A percentile compares a stretch with the other conserved stretches of the same genome.
These are phyloP conservation scores for Sitobion miscanthi DNA, from an alignment of 1,140 invertebrate genomes.

Conservation along the genomic window DNA sequence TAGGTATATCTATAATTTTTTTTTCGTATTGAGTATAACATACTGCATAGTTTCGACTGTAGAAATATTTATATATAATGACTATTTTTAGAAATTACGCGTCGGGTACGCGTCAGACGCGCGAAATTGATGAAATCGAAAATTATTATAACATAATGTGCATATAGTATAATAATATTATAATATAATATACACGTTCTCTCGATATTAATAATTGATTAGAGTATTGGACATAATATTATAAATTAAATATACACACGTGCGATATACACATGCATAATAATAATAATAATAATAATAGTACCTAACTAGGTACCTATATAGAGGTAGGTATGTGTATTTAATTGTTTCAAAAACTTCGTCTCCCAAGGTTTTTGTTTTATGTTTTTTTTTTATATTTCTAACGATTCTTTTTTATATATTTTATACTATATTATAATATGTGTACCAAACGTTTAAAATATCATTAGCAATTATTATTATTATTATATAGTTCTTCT, in stretches of 20 bases:
- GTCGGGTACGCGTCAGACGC: not conserved
- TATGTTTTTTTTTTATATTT: not conserved
- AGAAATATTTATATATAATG: not conserved
- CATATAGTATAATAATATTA: not conserved
- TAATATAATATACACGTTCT: not conserved
- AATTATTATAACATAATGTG: not conserved
- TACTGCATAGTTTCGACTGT: not conserved
- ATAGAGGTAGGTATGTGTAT: no score
- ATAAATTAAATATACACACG: not conserved
- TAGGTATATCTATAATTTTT: not conserved
- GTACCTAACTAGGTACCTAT: no score
- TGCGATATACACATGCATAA: not conserved
- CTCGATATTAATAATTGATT: not conserved
- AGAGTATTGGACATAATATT: not conserved
- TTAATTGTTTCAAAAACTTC: not conserved
- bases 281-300: not conserved
- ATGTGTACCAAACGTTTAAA: not conserved
- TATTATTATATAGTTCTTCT: not conserved
- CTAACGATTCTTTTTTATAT: not conserved
- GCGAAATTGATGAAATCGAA: not conserved
- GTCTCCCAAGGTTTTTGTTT: not conserved
- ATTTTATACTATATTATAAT: not conserved
- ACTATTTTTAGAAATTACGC: not conserved
- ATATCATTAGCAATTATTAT: constrained; percentile 19
- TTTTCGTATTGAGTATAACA: not conserved